These are phyloP conservation scores for Rhinolophus sinicus DNA, from an alignment of 2,113 vertebrate species.

Conservation along the genomic window DNA sequence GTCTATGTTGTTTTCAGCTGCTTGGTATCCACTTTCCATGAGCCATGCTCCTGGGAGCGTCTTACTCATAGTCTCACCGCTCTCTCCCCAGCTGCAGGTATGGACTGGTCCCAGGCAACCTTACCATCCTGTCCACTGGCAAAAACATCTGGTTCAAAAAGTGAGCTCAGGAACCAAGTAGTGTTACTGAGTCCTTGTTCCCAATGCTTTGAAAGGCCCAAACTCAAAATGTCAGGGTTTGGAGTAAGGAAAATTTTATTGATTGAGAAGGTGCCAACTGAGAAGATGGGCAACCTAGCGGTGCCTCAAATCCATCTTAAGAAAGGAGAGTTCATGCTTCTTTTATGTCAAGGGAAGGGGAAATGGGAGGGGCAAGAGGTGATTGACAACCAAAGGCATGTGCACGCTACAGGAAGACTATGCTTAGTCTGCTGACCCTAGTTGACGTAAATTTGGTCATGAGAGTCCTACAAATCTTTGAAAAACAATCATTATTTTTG, in stretches of 20 bases:
- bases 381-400: neutral
- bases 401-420: neutral
- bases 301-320: neutral
- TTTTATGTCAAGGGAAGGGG: neutral
- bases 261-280: neutral
- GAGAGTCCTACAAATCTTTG: neutral
- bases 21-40: neutral
- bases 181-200: neutral
- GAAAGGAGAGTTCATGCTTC: too few species aligned
- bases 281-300: neutral
- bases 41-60: neutral
- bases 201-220: too few species aligned
- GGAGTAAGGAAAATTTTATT: neutral
- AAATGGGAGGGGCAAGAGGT: neutral
- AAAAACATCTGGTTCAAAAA: neutral
- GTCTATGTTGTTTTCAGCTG: neutral
- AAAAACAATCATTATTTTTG: neutral
- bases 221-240: neutral
- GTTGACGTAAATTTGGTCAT: neutral
- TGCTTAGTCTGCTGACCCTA: neutral
- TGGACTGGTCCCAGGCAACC: neutral
- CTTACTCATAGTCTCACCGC: neutral
- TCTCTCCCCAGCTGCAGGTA: neutral
- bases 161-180: neutral
- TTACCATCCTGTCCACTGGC: rapidly evolving